Evolutionary conservation across 2,113 vertebrate genomes (phyloP).

Genomic region (Cygnus buccinator): DNA sequence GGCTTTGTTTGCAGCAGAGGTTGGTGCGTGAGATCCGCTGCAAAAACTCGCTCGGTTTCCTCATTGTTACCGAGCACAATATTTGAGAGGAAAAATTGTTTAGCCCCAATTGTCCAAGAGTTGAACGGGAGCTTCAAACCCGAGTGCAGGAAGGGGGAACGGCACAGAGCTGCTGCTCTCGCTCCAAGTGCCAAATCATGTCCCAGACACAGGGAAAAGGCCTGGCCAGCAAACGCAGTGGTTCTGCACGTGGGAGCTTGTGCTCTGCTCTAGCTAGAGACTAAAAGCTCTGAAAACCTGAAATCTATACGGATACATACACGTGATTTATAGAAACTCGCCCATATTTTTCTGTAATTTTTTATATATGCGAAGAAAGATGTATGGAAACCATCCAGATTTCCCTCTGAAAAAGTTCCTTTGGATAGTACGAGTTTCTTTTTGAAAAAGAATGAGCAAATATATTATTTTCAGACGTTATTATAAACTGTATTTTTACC

Average conservation of each 20-base stretch:
- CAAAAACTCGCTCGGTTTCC: background rate
- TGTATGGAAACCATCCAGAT: background rate
- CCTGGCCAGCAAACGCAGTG: fast-evolving
- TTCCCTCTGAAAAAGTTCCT: background rate
- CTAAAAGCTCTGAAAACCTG: background rate
- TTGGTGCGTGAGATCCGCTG: fast-evolving
- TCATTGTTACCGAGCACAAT: background rate
- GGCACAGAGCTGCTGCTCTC: fast-evolving
- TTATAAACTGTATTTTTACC: background rate
- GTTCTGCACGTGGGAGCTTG: background rate
- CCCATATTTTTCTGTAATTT: fast-evolving
- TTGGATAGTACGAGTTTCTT: background rate
- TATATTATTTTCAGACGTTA: background rate
- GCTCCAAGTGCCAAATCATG: background rate
- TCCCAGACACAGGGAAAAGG: background rate
- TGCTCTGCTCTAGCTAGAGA: background rate
- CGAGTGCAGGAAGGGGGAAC: fast-evolving
- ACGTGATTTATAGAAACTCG: background rate
- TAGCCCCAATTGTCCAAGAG: background rate
- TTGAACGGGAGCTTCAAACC: fast-evolving
- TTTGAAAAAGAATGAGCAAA: background rate
- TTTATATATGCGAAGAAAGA: background rate
- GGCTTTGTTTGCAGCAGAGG: fast-evolving
- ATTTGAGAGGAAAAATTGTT: background rate
- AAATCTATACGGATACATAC: fast-evolving